Evolutionary conservation across 2,888 invertebrate genomes (phyloP).

Genomic region (Sinotaia quadrata): DNA sequence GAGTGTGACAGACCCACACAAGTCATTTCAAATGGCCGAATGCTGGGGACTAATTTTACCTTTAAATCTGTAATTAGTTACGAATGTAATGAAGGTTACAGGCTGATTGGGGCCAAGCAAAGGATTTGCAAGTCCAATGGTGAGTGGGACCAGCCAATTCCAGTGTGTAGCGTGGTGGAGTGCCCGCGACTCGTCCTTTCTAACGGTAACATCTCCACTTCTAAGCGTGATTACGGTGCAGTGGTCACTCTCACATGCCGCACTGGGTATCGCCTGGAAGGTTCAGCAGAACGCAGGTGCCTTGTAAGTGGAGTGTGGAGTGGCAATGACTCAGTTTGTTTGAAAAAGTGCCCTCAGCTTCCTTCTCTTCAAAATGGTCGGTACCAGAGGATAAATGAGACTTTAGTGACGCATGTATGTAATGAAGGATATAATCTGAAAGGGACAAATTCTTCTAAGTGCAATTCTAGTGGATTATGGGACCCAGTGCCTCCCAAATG

Average conservation of each 20-base stretch:
- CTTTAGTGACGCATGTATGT: constrained; percentile 45
- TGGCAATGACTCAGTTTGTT: constrained; percentile 54
- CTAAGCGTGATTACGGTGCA: constrained; percentile 47
- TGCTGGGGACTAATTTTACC: constrained; percentile 56
- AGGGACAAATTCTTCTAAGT: constrained; percentile 85
- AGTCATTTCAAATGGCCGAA: constrained; percentile 71
- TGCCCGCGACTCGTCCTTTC: constrained; percentile 52
- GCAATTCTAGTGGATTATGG: constrained; percentile 66
- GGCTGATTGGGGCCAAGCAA: constrained; percentile 44
- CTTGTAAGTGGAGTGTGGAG: constrained; percentile 66
- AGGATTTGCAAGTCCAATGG: constrained; percentile 55
- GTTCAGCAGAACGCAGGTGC: constrained; percentile 83
- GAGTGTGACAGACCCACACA: constrained; percentile 51
- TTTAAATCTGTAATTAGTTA: constrained; percentile 50
- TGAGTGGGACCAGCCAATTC: constrained; percentile 59
- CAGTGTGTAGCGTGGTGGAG: constrained; percentile 57
- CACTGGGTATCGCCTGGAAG: constrained; percentile 89
- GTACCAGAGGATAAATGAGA: constrained; percentile 31
- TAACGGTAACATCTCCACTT: constrained; percentile 50
- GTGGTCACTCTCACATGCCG: constrained; percentile 84
- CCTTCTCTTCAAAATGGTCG: constrained; percentile 45
- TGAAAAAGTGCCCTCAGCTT: constrained; percentile 51
- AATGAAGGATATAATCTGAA: constrained; percentile 84
- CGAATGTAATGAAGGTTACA: constrained; percentile 54
- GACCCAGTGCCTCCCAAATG: constrained; percentile 56